These are phyloP conservation scores for Thymelicus sylvestris DNA, from an alignment of 2,888 invertebrate genomes.

Conservation along the genomic window DNA sequence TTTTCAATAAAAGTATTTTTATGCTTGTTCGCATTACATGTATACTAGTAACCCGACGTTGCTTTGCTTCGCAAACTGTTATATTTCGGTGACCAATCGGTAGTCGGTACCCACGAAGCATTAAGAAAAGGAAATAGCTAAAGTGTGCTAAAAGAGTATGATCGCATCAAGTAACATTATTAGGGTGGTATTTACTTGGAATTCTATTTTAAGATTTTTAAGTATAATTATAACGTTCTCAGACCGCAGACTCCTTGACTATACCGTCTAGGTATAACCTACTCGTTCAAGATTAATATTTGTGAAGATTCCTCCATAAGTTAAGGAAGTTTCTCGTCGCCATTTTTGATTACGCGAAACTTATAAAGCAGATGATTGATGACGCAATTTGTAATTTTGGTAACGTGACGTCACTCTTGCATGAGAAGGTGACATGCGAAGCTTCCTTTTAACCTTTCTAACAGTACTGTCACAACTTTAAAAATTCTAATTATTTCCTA, in stretches of 20 bases:
- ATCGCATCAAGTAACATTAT: no score
- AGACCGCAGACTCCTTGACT: no score
- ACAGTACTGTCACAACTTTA: background rate
- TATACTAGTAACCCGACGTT: background rate
- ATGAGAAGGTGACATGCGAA: constrained; percentile 12
- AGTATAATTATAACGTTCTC: no score
- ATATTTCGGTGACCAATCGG: no score
- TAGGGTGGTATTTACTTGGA: no score
- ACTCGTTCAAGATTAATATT: background rate
- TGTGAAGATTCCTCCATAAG: background rate
- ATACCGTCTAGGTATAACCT: no score
- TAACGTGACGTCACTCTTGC: constrained; percentile 11
- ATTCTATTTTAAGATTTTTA: no score
- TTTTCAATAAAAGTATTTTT: constrained; percentile 13
- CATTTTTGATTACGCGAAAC: constrained; percentile 25
- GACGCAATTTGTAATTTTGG: constrained; percentile 10
- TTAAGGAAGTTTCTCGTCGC: background rate
- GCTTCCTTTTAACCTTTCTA: background rate
- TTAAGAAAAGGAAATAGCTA: no score
- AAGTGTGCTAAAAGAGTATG: no score
- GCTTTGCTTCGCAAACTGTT: no score
- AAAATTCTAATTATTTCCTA: background rate
- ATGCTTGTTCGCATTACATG: background rate
- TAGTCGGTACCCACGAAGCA: no score
- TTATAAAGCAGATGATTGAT: constrained; percentile 23